These are phyloP conservation scores for Megathymus violae DNA, from an alignment of 1,140 invertebrate genomes.

Conservation along the genomic window DNA sequence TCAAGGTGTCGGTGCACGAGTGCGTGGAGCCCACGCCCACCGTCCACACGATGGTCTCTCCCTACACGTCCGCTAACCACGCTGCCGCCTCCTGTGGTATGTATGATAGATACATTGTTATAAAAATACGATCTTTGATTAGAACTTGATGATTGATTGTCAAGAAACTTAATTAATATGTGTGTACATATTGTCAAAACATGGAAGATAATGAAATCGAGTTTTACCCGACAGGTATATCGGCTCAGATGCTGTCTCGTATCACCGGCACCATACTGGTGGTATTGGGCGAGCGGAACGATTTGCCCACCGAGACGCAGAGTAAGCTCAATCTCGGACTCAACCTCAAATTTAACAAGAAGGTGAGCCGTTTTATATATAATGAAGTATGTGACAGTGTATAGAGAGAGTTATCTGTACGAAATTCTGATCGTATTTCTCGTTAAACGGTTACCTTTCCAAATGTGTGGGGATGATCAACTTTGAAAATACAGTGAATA, in stretches of 20 bases:
- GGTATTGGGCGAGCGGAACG: constrained; percentile 67
- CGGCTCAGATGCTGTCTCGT: constrained; percentile 88
- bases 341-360: constrained; percentile 95
- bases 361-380: constrained; percentile 86
- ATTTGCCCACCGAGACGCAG: constrained; percentile 58
- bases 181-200: too few relatives aligned
- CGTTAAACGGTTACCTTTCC: too few relatives aligned
- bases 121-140: too few relatives aligned
- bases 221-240: constrained; percentile 81
- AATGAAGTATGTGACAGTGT: too few relatives aligned
- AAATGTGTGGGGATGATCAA: too few relatives aligned
- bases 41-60: constrained; percentile 29
- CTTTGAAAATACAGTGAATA: too few relatives aligned
- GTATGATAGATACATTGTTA: too few relatives aligned
- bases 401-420: too few relatives aligned
- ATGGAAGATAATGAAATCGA: neutral
- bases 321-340: constrained; percentile 93
- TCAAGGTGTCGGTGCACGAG: constrained; percentile 83
- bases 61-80: constrained; percentile 59
- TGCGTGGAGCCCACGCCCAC: constrained; percentile 74
- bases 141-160: too few relatives aligned
- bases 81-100: constrained; percentile 74
- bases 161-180: too few relatives aligned
- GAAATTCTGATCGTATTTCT: too few relatives aligned
- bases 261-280: constrained; percentile 93